phyloP scores from a whole-genome alignment of 2,113 vertebrate genomes.

The Tinamus guttatus region DNA sequence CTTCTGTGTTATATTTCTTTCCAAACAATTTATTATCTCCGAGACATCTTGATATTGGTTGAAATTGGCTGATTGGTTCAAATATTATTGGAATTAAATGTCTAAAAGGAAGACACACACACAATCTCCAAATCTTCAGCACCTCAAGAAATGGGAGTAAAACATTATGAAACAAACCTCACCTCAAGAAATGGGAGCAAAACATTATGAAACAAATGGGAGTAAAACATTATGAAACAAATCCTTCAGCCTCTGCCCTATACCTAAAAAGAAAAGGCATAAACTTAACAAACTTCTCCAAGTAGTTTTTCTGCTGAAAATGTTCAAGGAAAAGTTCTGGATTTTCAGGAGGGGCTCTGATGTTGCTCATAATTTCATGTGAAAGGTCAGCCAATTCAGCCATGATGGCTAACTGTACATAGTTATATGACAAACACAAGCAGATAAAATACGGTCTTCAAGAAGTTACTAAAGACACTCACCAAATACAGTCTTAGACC shows the following conservation, averaged over 20 bases:
- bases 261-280: neutral
- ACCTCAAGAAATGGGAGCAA: neutral
- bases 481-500: neutral
- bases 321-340: rapidly evolving
- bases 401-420: neutral
- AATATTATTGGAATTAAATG: neutral
- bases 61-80: neutral
- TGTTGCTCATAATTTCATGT: neutral
- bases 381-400: neutral
- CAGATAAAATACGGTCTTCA: neutral
- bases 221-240: neutral
- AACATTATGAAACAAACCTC: neutral
- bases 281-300: neutral
- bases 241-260: neutral
- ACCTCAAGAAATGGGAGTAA: neutral
- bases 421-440: neutral
- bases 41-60: neutral
- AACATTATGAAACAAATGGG: neutral
- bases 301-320: neutral
- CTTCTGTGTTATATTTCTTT: neutral
- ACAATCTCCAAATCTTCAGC: neutral
- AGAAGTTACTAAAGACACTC: neutral
- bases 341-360: neutral
- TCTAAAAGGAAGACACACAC: neutral
- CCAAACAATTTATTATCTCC: neutral